Conservation (phyloP, 2,888 invertebrate species). For the Pyrocoelia pectoralis region DNA sequence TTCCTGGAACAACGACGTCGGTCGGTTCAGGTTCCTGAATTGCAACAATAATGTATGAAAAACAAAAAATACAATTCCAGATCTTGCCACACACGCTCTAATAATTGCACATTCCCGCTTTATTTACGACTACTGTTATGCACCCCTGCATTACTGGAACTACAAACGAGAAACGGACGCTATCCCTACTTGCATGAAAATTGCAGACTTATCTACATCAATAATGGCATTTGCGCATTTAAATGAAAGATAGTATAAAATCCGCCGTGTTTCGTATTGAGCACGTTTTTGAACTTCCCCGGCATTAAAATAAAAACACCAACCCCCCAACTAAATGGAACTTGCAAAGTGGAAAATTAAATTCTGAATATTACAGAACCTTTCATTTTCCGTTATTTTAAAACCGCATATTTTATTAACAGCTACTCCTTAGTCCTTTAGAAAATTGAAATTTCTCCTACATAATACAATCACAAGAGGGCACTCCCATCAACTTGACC, state of each 20-base stretch:
- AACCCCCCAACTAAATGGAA: conserved; percentile 23
- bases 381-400: conserved; percentile 17
- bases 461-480: not conserved
- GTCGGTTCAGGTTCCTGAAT: conserved; percentile 28
- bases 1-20: conserved; percentile 18
- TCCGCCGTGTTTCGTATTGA: conserved; percentile 25
- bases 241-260: conserved; percentile 30
- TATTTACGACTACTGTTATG: conserved; percentile 32
- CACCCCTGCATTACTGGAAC: conserved; percentile 24
- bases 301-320: conserved; percentile 25
- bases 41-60: conserved; percentile 23
- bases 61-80: not conserved
- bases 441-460: not conserved
- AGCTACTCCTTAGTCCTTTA: not conserved
- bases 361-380: conserved; percentile 25
- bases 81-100: not conserved
- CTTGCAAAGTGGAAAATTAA: conserved; percentile 28
- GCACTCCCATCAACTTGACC: not conserved
- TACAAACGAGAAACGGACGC: conserved; percentile 20
- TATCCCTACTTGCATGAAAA: conserved; percentile 25
- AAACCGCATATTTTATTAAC: conserved; percentile 15
- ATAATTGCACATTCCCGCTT: conserved; percentile 30
- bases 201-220: conserved; percentile 33
- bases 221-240: conserved; percentile 34
- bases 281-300: conserved; percentile 31